These are phyloP conservation scores for Moxostoma hubbsi DNA, from an alignment of 2,797 vertebrate species.

Conservation along the genomic window DNA sequence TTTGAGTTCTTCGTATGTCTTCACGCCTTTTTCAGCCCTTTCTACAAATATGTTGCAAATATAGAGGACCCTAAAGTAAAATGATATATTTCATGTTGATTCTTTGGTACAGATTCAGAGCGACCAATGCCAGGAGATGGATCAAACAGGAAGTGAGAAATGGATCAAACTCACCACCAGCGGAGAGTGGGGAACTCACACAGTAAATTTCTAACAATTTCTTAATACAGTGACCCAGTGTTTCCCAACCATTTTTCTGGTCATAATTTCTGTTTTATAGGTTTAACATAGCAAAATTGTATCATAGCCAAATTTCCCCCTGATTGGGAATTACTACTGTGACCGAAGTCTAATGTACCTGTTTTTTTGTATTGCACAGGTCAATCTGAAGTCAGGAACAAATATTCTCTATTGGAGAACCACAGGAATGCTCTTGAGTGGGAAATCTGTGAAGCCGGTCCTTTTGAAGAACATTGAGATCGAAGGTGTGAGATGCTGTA, in stretches of 20 bases:
- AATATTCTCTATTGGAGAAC: slow-evolving; percentile 99
- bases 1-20: slow-evolving; percentile 98
- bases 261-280: too few species aligned
- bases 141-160: slow-evolving; percentile 85
- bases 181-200: slow-evolving; percentile 91
- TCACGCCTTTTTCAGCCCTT: background rate
- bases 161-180: slow-evolving; percentile 92
- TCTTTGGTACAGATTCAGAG: slow-evolving; percentile 88
- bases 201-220: slow-evolving; percentile 72
- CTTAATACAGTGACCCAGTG: background rate
- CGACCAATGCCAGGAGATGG: slow-evolving; percentile 97
- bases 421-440: slow-evolving; percentile 89
- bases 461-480: slow-evolving; percentile 95
- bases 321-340: too few species aligned
- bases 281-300: too few species aligned
- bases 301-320: too few species aligned
- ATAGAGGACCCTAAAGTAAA: background rate
- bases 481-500: slow-evolving; percentile 79
- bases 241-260: too few species aligned
- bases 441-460: slow-evolving; percentile 91
- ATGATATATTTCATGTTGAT: background rate
- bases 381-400: slow-evolving; percentile 92
- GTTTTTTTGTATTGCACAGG: slow-evolving; percentile 69
- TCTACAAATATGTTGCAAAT: background rate
- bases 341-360: too few species aligned